Evolutionary conservation across 2,888 invertebrate genomes (phyloP), one percentile per base, ranked within the genome.

Genomic region (Falcaria lacertinaria): DNA sequence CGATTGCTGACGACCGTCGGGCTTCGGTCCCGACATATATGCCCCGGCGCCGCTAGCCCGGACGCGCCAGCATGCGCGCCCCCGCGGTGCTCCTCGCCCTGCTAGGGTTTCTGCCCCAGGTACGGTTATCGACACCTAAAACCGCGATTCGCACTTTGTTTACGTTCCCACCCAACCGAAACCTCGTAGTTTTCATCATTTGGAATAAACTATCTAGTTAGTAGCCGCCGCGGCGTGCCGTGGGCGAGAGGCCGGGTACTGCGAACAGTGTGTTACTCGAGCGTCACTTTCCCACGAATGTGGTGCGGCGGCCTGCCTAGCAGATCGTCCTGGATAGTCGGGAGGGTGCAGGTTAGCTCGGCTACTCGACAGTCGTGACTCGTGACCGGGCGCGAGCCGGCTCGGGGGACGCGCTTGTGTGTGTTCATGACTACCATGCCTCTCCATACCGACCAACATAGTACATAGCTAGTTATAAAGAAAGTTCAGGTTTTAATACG

Each of bases 21-120:
- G 79, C 69, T 64, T 67, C 60, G 72, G 71, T 71, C 70, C 82
- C 80, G 72, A 73, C 79, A 69, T 76, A 69, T 77, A 83, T 87
- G 85, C 84, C 75, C 89, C 81, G 87, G 88, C 88, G 86, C 88
- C 85, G 87, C 79, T 80, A 75, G 83, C 72, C 69, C 78, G 86
- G 85, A 69, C 82, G 87, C 87, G 88, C 81, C 88, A 87, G 73
- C 73, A 89, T 89, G 89, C 88, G 89, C 89, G 86, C 82, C 86
- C 81, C 83, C 70, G 82, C 88, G 83, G 80, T 89, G 87, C 81
- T 89, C 74, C 62, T 89, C 74, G 89, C 89, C 89, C 89, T 89
- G 80, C 79, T 88, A 86, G 89, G 88, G 88, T 86, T 89, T 81
- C 87, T 89, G 64, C 89, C 89, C 84, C 89, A 89, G 89, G 89